These are phyloP conservation scores for Atherix ibis DNA, from an alignment of 2,888 invertebrate genomes.

Conservation along the genomic window DNA sequence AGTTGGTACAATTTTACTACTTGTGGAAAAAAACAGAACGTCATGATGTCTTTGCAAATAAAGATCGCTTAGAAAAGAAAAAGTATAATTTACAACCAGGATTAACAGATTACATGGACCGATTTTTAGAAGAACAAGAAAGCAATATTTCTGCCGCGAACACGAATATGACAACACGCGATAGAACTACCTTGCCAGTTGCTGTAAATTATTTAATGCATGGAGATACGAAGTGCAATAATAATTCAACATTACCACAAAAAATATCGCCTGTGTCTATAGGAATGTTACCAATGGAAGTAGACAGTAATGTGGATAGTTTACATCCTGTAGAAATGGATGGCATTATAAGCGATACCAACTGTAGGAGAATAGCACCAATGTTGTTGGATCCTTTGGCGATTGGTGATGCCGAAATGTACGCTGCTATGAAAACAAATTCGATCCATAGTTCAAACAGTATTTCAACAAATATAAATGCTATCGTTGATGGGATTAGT, in stretches of 20 bases:
- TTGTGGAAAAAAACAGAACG: constrained; percentile 98
- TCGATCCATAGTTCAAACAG: too few relatives aligned
- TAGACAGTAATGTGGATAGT: too few relatives aligned
- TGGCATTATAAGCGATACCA: not conserved
- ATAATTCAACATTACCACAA: not conserved
- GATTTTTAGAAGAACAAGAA: constrained; percentile 78
- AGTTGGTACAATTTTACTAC: constrained; percentile 90
- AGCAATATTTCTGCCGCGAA: constrained; percentile 38
- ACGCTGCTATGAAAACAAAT: constrained; percentile 3
- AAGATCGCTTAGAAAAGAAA: constrained; percentile 77
- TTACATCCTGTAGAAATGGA: too few relatives aligned
- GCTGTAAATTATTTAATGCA: constrained; percentile 1
- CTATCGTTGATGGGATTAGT: too few relatives aligned
- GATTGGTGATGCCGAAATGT: constrained; percentile 4
- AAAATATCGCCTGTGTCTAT: too few relatives aligned
- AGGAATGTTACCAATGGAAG: too few relatives aligned
- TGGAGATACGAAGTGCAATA: constrained; percentile 1
- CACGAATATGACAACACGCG: constrained; percentile 2
- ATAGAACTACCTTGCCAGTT: constrained; percentile 7
- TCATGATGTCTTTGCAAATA: constrained; percentile 79
- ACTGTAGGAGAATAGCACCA: constrained; percentile 22
- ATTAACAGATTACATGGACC: constrained; percentile 86
- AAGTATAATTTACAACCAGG: constrained; percentile 85
- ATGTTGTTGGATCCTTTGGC: constrained; percentile 4
- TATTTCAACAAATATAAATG: too few relatives aligned